Evolutionary conservation across 2,113 vertebrate genomes (phyloP), one percentile per base, ranked within the genome.

Genomic region (Rhabdornis inornatus): DNA sequence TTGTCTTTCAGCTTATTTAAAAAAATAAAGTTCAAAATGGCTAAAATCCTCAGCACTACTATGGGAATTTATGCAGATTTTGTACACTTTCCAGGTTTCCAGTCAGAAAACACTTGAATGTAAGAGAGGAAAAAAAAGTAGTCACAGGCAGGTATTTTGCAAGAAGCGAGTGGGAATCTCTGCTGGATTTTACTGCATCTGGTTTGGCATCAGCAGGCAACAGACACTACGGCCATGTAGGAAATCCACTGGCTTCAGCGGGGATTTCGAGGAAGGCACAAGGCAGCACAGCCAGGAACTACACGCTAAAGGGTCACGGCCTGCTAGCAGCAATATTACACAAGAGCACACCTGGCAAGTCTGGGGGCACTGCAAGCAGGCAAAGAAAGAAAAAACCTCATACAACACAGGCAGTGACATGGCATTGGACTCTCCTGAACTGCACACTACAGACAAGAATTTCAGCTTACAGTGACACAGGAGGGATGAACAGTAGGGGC

Each of bases 1-100:
- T 97, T 97, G 98, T 98, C 97, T 98, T 97, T 98, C 97, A 97
- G 95, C 97, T 97, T 97, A 97, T 97, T 97, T 97, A 97, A 98
- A 96, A 97, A 98, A 97, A 96, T 94, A 92, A 97, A 96, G 93
- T 95, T 97, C 61, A 95, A 80, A 97, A 96, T 96, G 97, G 94
- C 93, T 96, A 97, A 95, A 85, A 66, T 96, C 92, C 96, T 94
- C 65, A 3, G 69, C 37, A 53, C 90, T 53, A 89, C 88, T 87
- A 83, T 49, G 87, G 88, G 92, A 70, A 71, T 90, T 95, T 94
- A 86, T 87, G 90, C 88, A 94, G 86, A 94, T 83, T 95, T 94
- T 94, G 94, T 50, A 96, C 65, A 42, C 68, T 94, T 97, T 89
- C 92, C 94, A 94, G 95, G 82, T 71, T 78, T 96, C 69, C 66